phyloP scores from a whole-genome alignment of 2,888 invertebrate genomes.

The Drosophila neonasuta region DNA sequence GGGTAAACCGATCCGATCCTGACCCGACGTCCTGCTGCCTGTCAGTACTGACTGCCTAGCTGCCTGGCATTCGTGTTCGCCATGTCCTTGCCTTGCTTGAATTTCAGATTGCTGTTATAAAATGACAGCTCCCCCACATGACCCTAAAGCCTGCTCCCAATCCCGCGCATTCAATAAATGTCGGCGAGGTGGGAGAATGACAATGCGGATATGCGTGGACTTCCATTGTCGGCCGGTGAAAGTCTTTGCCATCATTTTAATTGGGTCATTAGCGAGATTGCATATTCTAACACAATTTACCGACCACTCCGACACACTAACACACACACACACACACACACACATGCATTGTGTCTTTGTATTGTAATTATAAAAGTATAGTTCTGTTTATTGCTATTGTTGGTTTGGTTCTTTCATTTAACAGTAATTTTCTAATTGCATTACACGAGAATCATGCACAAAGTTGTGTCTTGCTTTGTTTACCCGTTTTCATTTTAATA shows the following conservation, averaged over 20 bases:
- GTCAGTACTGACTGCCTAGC: not conserved
- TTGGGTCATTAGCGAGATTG: constrained; percentile 71
- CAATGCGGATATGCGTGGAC: constrained; percentile 5
- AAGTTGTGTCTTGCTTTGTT: not conserved
- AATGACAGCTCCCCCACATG: not conserved
- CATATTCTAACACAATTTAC: constrained; percentile 55
- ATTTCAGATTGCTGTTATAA: constrained; percentile 42
- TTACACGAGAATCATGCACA: not conserved
- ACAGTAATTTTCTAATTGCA: constrained; percentile 52
- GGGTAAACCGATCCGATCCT: constrained; percentile 13
- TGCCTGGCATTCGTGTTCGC: constrained; percentile 26
- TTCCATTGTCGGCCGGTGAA: constrained; percentile 37
- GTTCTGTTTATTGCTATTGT: constrained; percentile 8
- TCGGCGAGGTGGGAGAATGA: constrained; percentile 5
- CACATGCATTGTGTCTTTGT: not conserved
- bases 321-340: not conserved
- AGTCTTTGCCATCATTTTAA: constrained; percentile 65
- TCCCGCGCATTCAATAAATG: constrained; percentile 7
- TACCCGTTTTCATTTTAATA: not conserved
- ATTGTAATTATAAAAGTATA: constrained; percentile 22
- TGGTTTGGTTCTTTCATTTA: not conserved
- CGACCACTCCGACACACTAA: constrained; percentile 4
- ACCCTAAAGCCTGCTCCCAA: not conserved
- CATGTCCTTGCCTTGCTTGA: constrained; percentile 61
- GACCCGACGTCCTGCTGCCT: constrained; percentile 21